Evolutionary conservation across 2,113 vertebrate genomes (phyloP), one percentile per base, ranked within the genome.

Genomic region (Zosterops borbonicus): DNA sequence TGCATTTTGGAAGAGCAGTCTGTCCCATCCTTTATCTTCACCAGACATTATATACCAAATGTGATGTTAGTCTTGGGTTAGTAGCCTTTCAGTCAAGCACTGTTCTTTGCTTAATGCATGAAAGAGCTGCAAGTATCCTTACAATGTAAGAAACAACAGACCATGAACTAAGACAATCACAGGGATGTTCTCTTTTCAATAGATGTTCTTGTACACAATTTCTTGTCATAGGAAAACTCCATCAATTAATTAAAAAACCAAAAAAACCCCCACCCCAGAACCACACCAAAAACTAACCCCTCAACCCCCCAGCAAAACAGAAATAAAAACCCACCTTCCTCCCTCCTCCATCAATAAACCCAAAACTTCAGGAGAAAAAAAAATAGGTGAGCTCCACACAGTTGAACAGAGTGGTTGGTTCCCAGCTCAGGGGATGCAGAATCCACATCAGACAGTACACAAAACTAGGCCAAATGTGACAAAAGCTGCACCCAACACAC

Each of bases 371-470:
- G 16, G 12, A 85, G 17, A 77, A 65, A 64, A 81, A 83, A 70
- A 76, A 3, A 3, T 29, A 60, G 55, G 0, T 53, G 47, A 91
- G 20, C 22, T 31, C 50, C 35, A 59, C 15, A 9, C 0, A 3
- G 37, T 0, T 62, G 49, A 77, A 82, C 4, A 15, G 39, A 64
- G 8, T 11, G 12, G 18, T 5, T 65, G 37, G 16, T 70, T 76
- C 20, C 23, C 7, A 6, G 1, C 12, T 33, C 22, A 8, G 9
- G 19, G 12, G 9, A 60, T 59, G 27, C 24, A 87, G 65, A 87
- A 60, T 65, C 13, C 4, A 13, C 20, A 59, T 24, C n/a, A 58
- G 41, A 22, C 14, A 68, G 39, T 4, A 82, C 31, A 37, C 12
- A 73, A 73, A 73, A 65, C 10, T 11, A 83, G 19, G 53, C 27